Evolutionary conservation across 2,888 invertebrate genomes (phyloP).

Genomic region (Tholera decimalis): DNA sequence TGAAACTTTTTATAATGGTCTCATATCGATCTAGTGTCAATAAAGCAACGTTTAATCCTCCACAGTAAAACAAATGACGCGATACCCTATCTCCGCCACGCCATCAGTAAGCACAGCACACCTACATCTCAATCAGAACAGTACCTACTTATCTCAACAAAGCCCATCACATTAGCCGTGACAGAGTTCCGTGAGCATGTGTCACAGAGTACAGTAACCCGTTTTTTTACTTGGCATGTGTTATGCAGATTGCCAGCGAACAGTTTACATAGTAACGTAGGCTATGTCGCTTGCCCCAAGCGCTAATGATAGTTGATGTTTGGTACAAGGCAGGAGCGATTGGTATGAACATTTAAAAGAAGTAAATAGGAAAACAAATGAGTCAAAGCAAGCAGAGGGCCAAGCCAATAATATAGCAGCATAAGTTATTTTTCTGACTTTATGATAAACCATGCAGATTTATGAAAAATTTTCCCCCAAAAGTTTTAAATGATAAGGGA

Average conservation of each 20-base stretch:
- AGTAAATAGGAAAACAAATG: not conserved
- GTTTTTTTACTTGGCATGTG: conserved; percentile 65
- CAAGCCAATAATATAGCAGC: no score
- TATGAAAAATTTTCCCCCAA: no score
- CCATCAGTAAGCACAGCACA: no score
- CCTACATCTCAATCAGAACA: conserved; percentile 39
- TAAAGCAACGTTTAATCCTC: not conserved
- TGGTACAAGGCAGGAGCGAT: conserved; percentile 42
- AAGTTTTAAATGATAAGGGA: no score
- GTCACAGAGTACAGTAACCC: conserved; percentile 55
- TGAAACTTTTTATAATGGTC: no score
- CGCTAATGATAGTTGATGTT: conserved; percentile 69
- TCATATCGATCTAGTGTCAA: no score
- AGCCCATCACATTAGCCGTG: conserved; percentile 42
- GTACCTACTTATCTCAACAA: conserved; percentile 34
- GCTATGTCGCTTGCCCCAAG: conserved; percentile 71
- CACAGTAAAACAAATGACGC: conserved; percentile 2
- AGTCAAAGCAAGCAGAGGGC: not conserved
- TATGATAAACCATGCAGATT: no score
- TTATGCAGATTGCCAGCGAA: conserved; percentile 70
- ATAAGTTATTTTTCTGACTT: no score
- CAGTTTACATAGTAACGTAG: conserved; percentile 70
- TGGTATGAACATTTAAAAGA: not conserved
- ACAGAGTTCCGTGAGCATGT: conserved; percentile 41
- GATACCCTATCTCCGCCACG: conserved; percentile 9